Conservation (phyloP, 2,888 invertebrate genomes). For the Melolontha melolontha region DNA sequence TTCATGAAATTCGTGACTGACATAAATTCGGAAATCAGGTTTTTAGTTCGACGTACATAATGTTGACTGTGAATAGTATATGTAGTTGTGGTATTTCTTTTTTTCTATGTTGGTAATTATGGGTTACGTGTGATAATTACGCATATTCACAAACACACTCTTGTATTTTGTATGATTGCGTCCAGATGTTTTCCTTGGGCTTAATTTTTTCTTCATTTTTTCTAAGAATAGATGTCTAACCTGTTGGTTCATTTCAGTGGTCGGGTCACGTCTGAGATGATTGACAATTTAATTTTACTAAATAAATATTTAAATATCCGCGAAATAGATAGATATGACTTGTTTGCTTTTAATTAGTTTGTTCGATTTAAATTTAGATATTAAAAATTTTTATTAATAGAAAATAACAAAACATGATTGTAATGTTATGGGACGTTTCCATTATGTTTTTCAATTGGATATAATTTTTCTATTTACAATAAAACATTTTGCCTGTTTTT, state of each 20-base stretch:
- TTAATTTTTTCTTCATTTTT: background rate
- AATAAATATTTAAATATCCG: too few species aligned
- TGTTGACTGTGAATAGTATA: too few species aligned
- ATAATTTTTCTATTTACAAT: too few species aligned
- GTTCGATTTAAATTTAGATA: too few species aligned
- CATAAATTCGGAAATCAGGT: background rate
- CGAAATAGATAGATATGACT: too few species aligned
- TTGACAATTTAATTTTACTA: conserved; percentile 18
- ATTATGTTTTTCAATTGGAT: too few species aligned
- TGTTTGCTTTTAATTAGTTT: too few species aligned
- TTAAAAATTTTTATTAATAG: too few species aligned
- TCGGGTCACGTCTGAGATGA: background rate
- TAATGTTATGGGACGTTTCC: too few species aligned
- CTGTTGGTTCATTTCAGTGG: background rate
- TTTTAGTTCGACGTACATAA: too few species aligned
- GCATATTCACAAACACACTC: background rate
- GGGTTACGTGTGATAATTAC: conserved; percentile 22
- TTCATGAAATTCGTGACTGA: conserved; percentile 5
- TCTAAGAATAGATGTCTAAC: conserved; percentile 16
- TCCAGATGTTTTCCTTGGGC: conserved; percentile 15
- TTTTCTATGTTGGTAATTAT: conserved; percentile 1
- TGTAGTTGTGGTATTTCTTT: background rate
- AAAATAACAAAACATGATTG: too few species aligned
- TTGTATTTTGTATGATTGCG: background rate
- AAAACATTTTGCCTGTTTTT: too few species aligned